Evolutionary conservation across 2,888 invertebrate genomes (phyloP).

Genomic region (Nephrocerus scutellatus): DNA sequence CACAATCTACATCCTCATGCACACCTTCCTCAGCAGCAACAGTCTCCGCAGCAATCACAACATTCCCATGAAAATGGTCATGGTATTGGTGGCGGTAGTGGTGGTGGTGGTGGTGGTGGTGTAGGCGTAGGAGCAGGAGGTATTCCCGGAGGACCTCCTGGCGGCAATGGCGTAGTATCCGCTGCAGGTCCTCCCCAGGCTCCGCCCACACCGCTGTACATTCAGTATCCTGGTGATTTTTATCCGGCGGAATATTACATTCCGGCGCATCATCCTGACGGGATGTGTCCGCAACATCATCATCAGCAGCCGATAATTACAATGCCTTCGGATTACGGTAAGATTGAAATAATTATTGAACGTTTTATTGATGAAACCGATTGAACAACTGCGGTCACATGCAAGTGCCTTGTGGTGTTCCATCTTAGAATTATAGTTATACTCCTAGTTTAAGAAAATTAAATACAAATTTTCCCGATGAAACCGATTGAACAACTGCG

Average conservation of each 20-base stretch:
- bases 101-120: conserved; percentile 22
- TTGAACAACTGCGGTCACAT: no score
- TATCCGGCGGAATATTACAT: conserved; percentile 46
- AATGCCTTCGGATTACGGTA: conserved; percentile 68
- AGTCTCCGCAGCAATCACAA: conserved; percentile 23
- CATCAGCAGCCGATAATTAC: conserved; percentile 63
- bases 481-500: no score
- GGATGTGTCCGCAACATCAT: conserved; percentile 54
- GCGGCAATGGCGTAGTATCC: conserved; percentile 33
- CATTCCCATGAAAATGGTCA: conserved; percentile 32
- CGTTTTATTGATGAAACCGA: not conserved
- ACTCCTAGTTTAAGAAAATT: no score
- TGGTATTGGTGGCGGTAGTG: conserved; percentile 23
- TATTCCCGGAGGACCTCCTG: conserved; percentile 26
- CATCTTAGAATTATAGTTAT: no score
- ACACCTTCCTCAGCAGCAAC: conserved; percentile 21
- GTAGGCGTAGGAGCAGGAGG: conserved; percentile 12
- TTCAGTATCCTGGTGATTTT: conserved; percentile 45
- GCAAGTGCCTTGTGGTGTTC: no score
- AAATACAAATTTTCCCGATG: no score
- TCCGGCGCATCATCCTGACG: conserved; percentile 46
- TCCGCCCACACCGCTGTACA: conserved; percentile 40
- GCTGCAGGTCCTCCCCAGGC: conserved; percentile 27
- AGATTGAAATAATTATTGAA: conserved; percentile 37
- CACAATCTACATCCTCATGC: conserved; percentile 24